Conservation (phyloP, 2,797 vertebrate species). For the Tenualosa thibaudeaui region DNA sequence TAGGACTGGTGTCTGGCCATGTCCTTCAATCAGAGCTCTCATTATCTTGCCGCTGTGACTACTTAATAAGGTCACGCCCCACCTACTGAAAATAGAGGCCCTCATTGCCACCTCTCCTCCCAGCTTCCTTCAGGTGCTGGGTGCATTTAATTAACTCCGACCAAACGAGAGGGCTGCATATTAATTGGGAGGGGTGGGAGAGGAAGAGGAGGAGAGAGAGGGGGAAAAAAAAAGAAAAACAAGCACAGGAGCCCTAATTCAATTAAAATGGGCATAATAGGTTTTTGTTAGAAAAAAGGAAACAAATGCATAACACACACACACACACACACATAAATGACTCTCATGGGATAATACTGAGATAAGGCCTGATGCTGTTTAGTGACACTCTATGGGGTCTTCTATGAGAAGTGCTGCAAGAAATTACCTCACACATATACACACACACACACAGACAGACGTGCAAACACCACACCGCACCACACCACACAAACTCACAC, state of each 20-base stretch:
- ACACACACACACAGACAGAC: background rate
- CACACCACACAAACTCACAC: background rate
- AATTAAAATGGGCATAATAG: slow-evolving; percentile 77
- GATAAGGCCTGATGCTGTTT: background rate
- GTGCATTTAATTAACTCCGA: slow-evolving; percentile 83
- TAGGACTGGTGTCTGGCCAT: slow-evolving; percentile 70
- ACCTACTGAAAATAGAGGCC: slow-evolving; percentile 83
- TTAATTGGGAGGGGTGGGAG: slow-evolving; percentile 50
- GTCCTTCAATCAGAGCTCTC: slow-evolving; percentile 80
- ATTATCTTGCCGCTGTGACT: slow-evolving; percentile 80
- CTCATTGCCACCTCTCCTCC: slow-evolving; percentile 61
- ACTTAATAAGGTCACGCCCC: slow-evolving; percentile 83
- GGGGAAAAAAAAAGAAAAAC: slow-evolving; percentile 64
- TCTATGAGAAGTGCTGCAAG: background rate
- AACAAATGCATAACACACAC: slow-evolving; percentile 43
- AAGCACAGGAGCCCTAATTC: slow-evolving; percentile 75
- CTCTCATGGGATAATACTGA: background rate
- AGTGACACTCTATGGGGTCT: background rate
- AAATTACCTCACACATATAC: background rate
- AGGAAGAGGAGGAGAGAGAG: slow-evolving; percentile 54
- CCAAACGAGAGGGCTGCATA: slow-evolving; percentile 69
- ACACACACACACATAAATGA: background rate
- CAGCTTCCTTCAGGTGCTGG: slow-evolving; percentile 83
- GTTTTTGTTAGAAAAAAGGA: slow-evolving; percentile 67
- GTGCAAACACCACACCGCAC: background rate